phyloP scores from a whole-genome alignment of 2,888 invertebrate genomes.

The Hedya salicella region DNA sequence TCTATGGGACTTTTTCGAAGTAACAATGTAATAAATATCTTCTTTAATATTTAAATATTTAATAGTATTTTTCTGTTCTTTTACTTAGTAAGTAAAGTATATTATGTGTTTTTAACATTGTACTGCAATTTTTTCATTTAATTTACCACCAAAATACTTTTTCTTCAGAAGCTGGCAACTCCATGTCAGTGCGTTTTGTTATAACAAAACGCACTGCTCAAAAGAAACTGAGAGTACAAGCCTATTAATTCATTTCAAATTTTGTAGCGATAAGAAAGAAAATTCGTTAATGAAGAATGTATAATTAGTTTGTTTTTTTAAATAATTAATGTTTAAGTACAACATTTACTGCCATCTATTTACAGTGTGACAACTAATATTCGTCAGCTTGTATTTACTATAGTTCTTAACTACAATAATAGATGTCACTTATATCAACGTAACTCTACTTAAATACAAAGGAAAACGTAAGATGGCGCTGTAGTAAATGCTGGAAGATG shows the following conservation, averaged over 20 bases:
- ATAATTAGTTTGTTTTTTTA: neutral
- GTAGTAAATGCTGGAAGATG: neutral
- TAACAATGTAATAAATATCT: too few species aligned
- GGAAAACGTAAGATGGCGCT: slow-evolving; percentile 11
- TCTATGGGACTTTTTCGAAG: too few species aligned
- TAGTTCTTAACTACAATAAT: neutral
- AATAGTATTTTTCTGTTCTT: too few species aligned
- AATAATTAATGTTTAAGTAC: neutral
- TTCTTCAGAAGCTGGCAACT: slow-evolving; percentile 8
- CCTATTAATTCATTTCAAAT: too few species aligned
- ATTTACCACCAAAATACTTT: neutral
- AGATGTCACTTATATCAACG: slow-evolving; percentile 23
- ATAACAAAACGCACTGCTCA: too few species aligned
- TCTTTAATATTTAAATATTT: too few species aligned
- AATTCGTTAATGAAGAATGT: neutral
- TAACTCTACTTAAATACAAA: neutral
- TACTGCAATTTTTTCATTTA: neutral
- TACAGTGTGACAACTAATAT: neutral
- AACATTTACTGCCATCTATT: slow-evolving; percentile 21
- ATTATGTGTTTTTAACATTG: too few species aligned
- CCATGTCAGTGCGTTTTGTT: slow-evolving; percentile 18
- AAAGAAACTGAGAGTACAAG: too few species aligned
- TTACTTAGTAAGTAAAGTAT: too few species aligned
- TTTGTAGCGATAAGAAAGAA: too few species aligned
- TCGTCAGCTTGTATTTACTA: neutral